Evolutionary conservation across 2,113 vertebrate species (phyloP).

Genomic region (Xenopus borealis): DNA sequence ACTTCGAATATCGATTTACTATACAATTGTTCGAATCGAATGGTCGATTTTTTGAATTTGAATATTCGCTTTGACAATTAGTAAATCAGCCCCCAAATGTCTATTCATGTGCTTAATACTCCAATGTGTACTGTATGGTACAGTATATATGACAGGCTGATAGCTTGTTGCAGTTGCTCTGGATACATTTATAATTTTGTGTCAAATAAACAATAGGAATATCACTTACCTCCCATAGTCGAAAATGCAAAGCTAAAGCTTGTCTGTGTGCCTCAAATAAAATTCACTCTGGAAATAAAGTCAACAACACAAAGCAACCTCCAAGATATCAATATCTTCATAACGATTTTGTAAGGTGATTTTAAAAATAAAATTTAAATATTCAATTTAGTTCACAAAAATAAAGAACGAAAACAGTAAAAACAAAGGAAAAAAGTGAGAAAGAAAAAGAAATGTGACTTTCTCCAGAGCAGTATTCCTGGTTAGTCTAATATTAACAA

Average conservation of each 20-base stretch:
- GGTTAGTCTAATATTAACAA: slow-evolving; percentile 5
- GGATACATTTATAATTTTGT: no score
- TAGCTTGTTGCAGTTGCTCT: no score
- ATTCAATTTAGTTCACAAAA: neutral
- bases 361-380: neutral
- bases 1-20: no score
- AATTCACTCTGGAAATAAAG: slow-evolving; percentile 3
- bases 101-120: no score
- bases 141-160: no score
- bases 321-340: slow-evolving; percentile 52
- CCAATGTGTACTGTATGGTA: no score
- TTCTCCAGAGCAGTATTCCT: neutral
- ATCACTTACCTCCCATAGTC: slow-evolving; percentile 18
- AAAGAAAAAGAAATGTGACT: neutral
- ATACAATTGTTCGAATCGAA: no score
- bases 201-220: neutral
- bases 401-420: no score
- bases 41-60: no score
- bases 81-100: no score
- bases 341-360: slow-evolving; percentile 47
- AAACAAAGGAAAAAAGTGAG: neutral
- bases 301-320: slow-evolving; percentile 7
- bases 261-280: neutral
- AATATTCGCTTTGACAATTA: no score
- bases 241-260: neutral